These are phyloP conservation scores for Seriola aureovittata DNA, from an alignment of 2,113 vertebrate species.

Conservation along the genomic window DNA sequence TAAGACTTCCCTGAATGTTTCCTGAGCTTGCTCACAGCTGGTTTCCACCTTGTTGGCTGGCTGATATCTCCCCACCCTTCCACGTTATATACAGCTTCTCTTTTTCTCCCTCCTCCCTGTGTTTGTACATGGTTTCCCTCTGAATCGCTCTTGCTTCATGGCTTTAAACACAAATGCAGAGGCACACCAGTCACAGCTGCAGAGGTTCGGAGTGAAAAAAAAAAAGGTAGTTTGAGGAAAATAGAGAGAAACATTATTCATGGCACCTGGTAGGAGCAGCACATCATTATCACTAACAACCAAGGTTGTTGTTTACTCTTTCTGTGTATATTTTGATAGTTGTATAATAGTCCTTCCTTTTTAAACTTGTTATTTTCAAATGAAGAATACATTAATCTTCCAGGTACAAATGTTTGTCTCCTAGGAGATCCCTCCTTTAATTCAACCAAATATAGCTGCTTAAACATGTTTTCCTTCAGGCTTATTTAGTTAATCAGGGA, in stretches of 20 bases:
- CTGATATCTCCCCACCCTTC: conserved; percentile 45
- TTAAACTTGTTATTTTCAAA: conserved; percentile 65
- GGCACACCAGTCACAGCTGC: conserved; percentile 30
- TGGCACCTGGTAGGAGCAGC: conserved; percentile 35
- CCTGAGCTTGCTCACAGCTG: conserved; percentile 58
- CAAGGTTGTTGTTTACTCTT: conserved; percentile 51
- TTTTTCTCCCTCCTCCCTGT: background rate
- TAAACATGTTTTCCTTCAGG: conserved; percentile 61
- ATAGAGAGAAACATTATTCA: conserved; percentile 37
- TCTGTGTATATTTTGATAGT: conserved; percentile 35
- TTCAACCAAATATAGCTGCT: conserved; percentile 63
- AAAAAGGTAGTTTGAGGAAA: conserved; percentile 38
- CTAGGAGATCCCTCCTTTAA: conserved; percentile 44
- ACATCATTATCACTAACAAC: conserved; percentile 65
- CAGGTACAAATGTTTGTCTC: conserved; percentile 58
- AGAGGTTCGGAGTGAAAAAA: conserved; percentile 10
- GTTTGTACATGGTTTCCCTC: conserved; percentile 38
- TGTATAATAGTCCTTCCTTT: conserved; percentile 41
- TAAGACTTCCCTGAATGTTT: conserved; percentile 68
- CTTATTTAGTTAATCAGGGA: conserved; percentile 65
- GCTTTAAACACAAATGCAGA: conserved; percentile 42
- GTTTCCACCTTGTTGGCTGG: conserved; percentile 64
- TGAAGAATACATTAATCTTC: conserved; percentile 54
- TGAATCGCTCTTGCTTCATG: conserved; percentile 36
- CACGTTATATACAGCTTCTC: conserved; percentile 28